These are phyloP conservation scores for Cynopterus sphinx DNA, from an alignment of 2,797 vertebrate species.

Conservation along the genomic window DNA sequence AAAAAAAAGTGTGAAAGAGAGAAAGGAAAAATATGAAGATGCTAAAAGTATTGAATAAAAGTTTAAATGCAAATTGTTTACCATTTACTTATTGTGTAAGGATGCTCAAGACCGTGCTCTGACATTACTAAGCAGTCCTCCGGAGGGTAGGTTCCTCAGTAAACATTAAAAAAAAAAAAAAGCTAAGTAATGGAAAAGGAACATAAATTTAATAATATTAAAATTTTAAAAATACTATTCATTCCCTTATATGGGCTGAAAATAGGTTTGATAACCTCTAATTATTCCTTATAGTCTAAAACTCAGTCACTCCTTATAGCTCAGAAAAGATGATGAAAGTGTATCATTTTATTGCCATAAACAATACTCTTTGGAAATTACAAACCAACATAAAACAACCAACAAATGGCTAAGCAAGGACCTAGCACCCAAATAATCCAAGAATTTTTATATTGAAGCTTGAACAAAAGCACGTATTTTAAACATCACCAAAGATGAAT, in stretches of 20 bases:
- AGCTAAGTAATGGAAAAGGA: neutral
- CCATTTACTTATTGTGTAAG: neutral
- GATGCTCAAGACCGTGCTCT: neutral
- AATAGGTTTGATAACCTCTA: neutral
- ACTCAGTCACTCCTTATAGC: neutral
- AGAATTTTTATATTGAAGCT: neutral
- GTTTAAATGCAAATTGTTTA: neutral
- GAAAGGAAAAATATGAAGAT: neutral
- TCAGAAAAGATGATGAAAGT: constrained; percentile 34
- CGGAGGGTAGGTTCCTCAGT: neutral
- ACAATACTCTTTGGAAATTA: constrained; percentile 51
- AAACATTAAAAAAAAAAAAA: neutral
- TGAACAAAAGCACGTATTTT: constrained; percentile 16
- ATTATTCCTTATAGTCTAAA: constrained; percentile 18
- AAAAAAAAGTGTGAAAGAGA: neutral
- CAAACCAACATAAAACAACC: constrained; percentile 45
- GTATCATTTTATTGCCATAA: constrained; percentile 62
- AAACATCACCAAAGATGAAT: neutral
- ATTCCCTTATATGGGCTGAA: neutral
- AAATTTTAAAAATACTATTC: neutral
- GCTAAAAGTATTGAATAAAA: neutral
- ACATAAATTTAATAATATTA: neutral
- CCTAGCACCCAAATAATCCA: neutral
- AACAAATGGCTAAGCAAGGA: constrained; percentile 17
- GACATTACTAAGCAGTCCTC: neutral